Conservation (phyloP, 2,113 vertebrate species). For the Hyperoodon ampullatus region DNA sequence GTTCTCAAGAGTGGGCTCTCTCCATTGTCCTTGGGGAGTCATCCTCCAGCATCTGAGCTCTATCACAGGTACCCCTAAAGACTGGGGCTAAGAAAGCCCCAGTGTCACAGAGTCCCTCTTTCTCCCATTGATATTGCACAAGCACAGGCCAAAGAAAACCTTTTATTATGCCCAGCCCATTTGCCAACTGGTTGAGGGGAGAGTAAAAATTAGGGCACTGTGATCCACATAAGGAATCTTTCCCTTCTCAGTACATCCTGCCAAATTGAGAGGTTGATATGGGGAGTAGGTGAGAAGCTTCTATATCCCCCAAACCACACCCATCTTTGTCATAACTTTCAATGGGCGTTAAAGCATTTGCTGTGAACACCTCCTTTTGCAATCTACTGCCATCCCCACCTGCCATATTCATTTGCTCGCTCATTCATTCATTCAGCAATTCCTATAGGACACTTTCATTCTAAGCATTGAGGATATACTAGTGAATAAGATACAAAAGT, state of each 20-base stretch:
- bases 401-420: background rate
- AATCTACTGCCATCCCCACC: background rate
- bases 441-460: background rate
- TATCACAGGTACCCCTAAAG: background rate
- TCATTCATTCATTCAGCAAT: background rate
- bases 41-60: background rate
- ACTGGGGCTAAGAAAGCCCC: background rate
- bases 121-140: background rate
- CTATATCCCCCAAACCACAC: background rate
- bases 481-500: background rate
- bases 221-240: background rate
- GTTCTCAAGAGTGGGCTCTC: background rate
- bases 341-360: background rate
- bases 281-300: background rate
- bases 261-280: background rate
- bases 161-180: background rate
- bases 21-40: background rate
- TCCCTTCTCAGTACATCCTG: background rate
- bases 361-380: background rate
- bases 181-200: background rate
- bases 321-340: background rate
- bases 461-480: background rate
- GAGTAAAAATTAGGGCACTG: background rate
- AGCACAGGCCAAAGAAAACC: background rate
- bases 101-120: background rate